These are phyloP conservation scores for Alloscopus bannaensis DNA, from an alignment of 2,888 invertebrate genomes.

Conservation along the genomic window DNA sequence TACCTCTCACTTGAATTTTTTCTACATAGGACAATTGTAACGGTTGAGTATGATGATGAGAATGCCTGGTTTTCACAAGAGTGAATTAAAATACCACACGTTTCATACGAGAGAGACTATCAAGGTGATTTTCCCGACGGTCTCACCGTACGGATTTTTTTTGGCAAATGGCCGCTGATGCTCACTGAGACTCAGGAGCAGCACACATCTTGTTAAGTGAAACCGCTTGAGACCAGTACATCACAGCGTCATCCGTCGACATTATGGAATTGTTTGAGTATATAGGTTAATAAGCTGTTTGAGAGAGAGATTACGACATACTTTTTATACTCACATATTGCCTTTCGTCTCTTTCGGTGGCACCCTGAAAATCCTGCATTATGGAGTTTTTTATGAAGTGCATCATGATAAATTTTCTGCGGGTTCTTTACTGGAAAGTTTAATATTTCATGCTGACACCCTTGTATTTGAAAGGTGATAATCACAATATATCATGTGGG, in stretches of 20 bases:
- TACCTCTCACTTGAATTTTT: background rate
- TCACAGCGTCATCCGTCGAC: constrained; percentile 3
- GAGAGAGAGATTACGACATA: no score
- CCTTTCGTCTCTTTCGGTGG: no score
- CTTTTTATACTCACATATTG: no score
- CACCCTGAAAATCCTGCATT: no score
- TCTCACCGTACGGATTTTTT: background rate
- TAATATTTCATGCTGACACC: no score
- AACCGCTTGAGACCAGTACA: constrained; percentile 42
- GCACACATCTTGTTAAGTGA: constrained; percentile 6
- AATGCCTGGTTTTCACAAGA: background rate
- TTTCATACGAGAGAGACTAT: background rate
- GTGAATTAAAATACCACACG: no score
- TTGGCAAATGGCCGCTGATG: constrained; percentile 12
- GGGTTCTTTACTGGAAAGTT: no score
- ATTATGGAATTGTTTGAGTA: background rate
- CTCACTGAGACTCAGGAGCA: background rate
- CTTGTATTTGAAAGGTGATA: no score
- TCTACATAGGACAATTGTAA: background rate
- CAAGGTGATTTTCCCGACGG: background rate
- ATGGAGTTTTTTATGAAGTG: no score
- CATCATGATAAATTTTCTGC: no score
- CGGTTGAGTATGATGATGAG: background rate
- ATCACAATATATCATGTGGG: no score
- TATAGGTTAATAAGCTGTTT: constrained; percentile 5